Base-by-base conservation (phyloP, 2,113 vertebrate species). In the Neolamprologus ventralis region DNA sequence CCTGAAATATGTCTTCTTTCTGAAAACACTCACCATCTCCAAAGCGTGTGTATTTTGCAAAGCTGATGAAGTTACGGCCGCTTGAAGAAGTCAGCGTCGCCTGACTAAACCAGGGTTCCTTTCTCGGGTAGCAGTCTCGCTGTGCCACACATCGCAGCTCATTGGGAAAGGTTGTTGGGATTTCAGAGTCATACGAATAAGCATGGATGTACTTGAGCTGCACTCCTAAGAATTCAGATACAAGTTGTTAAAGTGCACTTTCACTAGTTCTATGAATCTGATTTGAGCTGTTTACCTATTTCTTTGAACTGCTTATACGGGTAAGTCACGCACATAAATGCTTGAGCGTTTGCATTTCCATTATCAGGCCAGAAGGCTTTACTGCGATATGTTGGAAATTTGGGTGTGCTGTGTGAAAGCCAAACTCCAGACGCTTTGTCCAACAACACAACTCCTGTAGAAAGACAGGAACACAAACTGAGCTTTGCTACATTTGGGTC, bases 381-480 rank as follows among this genome's bases (percentile, higher is more conserved):
- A 0, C 0, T 87, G 0, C 0, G 47, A 78, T 85, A 55, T 35
- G 1, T 4, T 51, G 94, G 94, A n/a, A 95, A 93, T 40, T 10
- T 68, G 51, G 95, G 95, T 57, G 93, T 95, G 33, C 90, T 94
- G 90, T 95, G 95, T 83, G 92, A 91, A 45, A 95, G 88, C 93
- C 95, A 95, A 49, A 95, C 84, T 86, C 94, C 95, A 80, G 81
- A 88, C 4, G 10, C 2, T 88, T 10, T 85, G 81, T 93, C 91
- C 86, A 95, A 49, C 89, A 95, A 87, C 54, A 95, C 81, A 4
- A 94, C 68, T 4, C 94, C 94, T 95, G 28, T 13, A 55, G 9
- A 31, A 35, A 45, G 28, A 1, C 5, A 85, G 63, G 12, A 71
- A 68, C 49, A 84, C 82, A 82, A 71, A 58, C 21, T 3, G 6